Evolutionary conservation across 1,140 invertebrate genomes (phyloP), one percentile per base, ranked within the genome.

Genomic region (Adelges cooleyi): DNA sequence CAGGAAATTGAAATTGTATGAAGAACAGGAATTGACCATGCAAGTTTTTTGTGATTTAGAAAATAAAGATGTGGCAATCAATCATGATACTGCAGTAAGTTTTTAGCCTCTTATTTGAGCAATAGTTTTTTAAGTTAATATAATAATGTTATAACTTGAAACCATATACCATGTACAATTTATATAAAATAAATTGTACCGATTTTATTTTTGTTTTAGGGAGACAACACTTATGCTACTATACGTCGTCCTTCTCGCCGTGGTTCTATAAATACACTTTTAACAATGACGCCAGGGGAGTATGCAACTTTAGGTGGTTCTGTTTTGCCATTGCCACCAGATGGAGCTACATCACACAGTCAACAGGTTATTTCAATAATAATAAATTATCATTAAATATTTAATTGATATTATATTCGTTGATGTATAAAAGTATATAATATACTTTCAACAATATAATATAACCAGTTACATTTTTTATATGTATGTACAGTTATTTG

Each of bases 11-110:
- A 86, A 92, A 72, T 81, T 90, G 0, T 93, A 94, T 72, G 91
- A 94, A 74, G 91, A 94, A 73, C 91, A 94, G 75, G 90, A 93
- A 75, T 76, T 93, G 54, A 92, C 89, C 17, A 93, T 92, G 90
- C 89, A 92, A 75, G 89, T 93, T 1, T 91, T 92, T 71, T 90
- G 82, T 72, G 84, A 86, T 71, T 4, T 65, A 46, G 67, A 68
- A 49, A 68, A 53, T 42, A 53, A 46, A 27, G 56, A 62, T 27
- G 29, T 62, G 25, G 10, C 56, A 22, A 33, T 29, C 17, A 48
- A 10, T 22, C 66, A 56, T 23, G 42, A 46, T 53, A 46, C 22
- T 18, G 46, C 33, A 6, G 56, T 62, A 42, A 33, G 11, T 33
- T 33, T 6, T 33, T 33, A 33, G n/a, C n/a, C n/a, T n/a, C n/a